A percentile compares a stretch with the other conserved stretches of the same genome.
These are phyloP conservation scores for Piaya cayana DNA, from an alignment of 2,113 vertebrate species.

Conservation along the genomic window DNA sequence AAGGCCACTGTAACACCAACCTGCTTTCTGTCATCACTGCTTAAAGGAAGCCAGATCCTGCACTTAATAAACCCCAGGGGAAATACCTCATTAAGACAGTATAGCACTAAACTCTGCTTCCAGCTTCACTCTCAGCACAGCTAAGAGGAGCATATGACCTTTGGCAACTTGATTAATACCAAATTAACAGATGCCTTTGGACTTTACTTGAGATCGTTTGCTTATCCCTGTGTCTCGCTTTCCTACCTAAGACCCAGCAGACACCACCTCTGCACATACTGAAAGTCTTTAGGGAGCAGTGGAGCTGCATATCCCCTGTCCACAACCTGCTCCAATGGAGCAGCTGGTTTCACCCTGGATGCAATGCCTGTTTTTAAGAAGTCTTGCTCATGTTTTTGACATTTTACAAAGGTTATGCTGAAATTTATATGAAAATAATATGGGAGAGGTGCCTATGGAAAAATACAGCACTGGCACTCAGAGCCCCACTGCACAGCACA, in stretches of 20 bases:
- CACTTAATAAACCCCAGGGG: not conserved
- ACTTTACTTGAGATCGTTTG: not conserved
- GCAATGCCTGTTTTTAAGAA: not conserved
- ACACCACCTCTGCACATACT: not conserved
- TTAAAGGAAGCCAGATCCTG: not conserved
- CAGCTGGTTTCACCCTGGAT: not conserved
- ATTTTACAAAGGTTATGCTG: slow-evolving; percentile 54
- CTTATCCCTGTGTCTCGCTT: not conserved
- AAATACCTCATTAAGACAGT: not conserved
- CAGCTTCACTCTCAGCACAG: not conserved
- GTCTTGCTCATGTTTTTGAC: slow-evolving; percentile 14
- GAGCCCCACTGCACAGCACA: not conserved
- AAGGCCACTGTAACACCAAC: not conserved
- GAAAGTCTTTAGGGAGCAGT: not conserved
- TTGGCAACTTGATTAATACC: slow-evolving; percentile 30
- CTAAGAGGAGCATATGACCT: slow-evolving; percentile 7
- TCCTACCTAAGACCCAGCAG: not conserved
- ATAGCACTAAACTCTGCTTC: not conserved
- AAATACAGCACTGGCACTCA: not conserved
- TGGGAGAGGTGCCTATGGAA: not conserved
- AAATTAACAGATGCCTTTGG: slow-evolving; percentile 12
- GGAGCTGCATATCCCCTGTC: not conserved
- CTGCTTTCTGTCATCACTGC: not conserved
- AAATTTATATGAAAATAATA: slow-evolving; percentile 3
- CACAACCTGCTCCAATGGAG: not conserved